A percentile compares a stretch with the other conserved stretches of the same genome.
phyloP scores from a whole-genome alignment of 30 jellyfish, hydroid and myxozoan species.

The Thelohanellus kitauei region DNA sequence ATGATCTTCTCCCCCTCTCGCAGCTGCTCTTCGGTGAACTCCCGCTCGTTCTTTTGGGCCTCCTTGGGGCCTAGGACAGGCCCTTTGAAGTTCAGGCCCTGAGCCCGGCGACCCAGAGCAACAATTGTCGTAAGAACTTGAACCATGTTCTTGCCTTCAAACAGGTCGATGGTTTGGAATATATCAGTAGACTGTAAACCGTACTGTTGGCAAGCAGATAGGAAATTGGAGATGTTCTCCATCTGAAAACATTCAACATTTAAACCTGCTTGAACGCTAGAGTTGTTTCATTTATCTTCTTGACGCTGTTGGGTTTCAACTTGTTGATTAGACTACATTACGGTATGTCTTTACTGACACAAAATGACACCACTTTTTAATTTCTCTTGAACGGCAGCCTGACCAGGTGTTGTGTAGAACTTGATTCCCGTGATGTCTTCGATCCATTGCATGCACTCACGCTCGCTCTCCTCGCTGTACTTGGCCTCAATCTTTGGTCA shows the following conservation, averaged over 20 bases:
- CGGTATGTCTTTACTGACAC: too few relatives aligned
- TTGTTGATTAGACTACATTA: conserved; percentile 17
- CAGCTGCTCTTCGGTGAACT: conserved; percentile 41
- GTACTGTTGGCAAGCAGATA: conserved; percentile 16
- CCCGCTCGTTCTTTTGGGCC: conserved; percentile 21
- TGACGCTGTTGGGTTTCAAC: conserved; percentile 30
- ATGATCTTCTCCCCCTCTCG: conserved; percentile 35
- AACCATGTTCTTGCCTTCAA: conserved; percentile 29
- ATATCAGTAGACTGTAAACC: conserved; percentile 24
- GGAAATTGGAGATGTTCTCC: conserved; percentile 65
- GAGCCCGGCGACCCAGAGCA: conserved; percentile 63
- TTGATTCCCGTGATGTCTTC: too few relatives aligned
- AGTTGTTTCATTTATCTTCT: conserved; percentile 25
- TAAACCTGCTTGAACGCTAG: too few relatives aligned
- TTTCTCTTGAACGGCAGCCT: conserved; percentile 13
- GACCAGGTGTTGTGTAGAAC: too few relatives aligned
- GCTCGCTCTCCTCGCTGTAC: too few relatives aligned
- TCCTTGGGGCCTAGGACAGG: conserved; percentile 67
- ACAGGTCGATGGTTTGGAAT: conserved; percentile 77
- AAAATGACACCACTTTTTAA: conserved; percentile 40
- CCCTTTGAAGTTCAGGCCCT: conserved; percentile 21
- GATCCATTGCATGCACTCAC: too few relatives aligned
- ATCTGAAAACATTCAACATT: too few relatives aligned
- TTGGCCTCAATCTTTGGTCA: too few relatives aligned
- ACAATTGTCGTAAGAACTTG: conserved; percentile 42